phyloP scores from a whole-genome alignment of 1,140 invertebrate species.

The Leptopilina clavipes region DNA sequence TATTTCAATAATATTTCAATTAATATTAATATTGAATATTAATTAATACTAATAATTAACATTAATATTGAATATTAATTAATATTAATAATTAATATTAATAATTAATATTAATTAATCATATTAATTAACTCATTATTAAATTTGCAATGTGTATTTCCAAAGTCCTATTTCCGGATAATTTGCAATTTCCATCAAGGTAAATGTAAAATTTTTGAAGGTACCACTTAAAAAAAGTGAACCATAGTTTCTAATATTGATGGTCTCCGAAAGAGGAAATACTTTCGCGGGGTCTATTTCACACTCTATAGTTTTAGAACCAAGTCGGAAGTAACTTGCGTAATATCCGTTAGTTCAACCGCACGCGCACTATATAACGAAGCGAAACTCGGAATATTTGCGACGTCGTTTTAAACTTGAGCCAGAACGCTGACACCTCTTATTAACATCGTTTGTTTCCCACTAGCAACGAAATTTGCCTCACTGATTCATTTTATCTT shows the following conservation, averaged over 20 bases:
- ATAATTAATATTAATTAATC: too few species aligned
- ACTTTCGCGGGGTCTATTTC: neutral
- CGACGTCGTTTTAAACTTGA: conserved; percentile 44
- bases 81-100: too few species aligned
- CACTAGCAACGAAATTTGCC: neutral
- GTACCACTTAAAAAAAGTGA: neutral
- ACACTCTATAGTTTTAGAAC: neutral
- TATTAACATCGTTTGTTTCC: conserved; percentile 33
- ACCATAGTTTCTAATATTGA: neutral
- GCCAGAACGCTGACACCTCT: neutral
- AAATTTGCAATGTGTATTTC: too few species aligned
- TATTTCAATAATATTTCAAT: too few species aligned
- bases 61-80: too few species aligned
- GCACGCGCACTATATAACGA: conserved; percentile 38
- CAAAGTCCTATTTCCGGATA: too few species aligned
- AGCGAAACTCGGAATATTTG: conserved; percentile 38
- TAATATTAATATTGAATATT: too few species aligned
- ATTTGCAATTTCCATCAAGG: too few species aligned
- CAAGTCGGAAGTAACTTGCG: conserved; percentile 36
- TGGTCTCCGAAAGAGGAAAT: neutral
- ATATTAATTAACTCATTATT: too few species aligned
- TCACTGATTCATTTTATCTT: conserved; percentile 4
- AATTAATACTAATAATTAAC: too few species aligned
- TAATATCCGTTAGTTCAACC: conserved; percentile 39
- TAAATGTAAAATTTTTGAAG: neutral